Conservation (phyloP, 2,797 vertebrate species). For the Girardinus metallicus region DNA sequence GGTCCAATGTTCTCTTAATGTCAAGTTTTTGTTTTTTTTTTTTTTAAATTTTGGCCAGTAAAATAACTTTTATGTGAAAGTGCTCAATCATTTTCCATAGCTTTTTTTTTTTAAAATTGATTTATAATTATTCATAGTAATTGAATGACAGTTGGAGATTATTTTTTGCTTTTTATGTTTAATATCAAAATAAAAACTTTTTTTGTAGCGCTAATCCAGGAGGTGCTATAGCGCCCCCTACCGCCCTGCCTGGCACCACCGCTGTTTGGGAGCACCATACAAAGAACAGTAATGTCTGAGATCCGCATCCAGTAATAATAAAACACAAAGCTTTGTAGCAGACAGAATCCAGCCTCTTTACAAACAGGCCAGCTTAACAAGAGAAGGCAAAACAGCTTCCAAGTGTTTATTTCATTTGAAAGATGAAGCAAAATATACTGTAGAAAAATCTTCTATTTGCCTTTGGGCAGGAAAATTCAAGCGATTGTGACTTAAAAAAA, state of each 20-base stretch:
- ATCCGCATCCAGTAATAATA: neutral
- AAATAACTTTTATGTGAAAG: neutral
- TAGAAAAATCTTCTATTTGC: neutral
- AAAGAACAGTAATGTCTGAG: neutral
- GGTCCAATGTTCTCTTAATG: neutral
- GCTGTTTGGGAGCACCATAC: neutral
- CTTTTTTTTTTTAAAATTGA: neutral
- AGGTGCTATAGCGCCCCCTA: neutral
- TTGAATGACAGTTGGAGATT: neutral
- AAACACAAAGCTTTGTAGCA: neutral
- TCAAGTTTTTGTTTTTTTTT: neutral
- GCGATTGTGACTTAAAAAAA: neutral
- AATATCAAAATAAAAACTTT: neutral
- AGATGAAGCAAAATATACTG: neutral
- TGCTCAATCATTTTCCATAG: neutral
- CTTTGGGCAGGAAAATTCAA: neutral
- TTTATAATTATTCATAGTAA: neutral
- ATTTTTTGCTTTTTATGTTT: neutral
- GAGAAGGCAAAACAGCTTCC: neutral
- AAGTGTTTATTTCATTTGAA: neutral
- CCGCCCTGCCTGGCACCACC: neutral
- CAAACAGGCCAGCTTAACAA: neutral
- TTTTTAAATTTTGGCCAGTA: neutral
- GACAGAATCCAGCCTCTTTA: neutral
- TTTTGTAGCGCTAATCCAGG: neutral